Conservation (phyloP, 35 echinoderm and acorn worm genomes). For the Nesometra sesokonis region DNA sequence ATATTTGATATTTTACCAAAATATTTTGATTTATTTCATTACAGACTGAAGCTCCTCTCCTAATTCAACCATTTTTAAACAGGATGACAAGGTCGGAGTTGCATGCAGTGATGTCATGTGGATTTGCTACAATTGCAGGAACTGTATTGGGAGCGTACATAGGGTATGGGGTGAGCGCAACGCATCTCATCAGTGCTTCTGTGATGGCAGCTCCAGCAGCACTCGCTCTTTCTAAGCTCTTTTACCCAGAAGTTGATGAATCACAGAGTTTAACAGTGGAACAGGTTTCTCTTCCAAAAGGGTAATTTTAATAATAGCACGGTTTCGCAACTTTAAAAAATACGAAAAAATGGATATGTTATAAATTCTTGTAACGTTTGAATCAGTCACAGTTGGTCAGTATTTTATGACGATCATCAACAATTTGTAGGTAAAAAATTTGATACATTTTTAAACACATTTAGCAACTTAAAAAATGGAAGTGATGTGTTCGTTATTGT, state of each 20-base stretch:
- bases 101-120: slow-evolving; percentile 39
- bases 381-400: too few relatives aligned
- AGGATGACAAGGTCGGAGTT: slow-evolving; percentile 38
- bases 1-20: too few relatives aligned
- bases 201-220: slow-evolving; percentile 55
- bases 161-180: slow-evolving; percentile 17
- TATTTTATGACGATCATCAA: too few relatives aligned
- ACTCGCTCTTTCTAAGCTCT: slow-evolving; percentile 33
- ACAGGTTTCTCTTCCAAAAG: not conserved
- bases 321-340: too few relatives aligned
- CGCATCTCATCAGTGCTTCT: slow-evolving; percentile 38
- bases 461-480: too few relatives aligned
- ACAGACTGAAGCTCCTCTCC: slow-evolving; percentile 26
- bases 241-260: slow-evolving; percentile 19
- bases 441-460: too few relatives aligned
- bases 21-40: not conserved
- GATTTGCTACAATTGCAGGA: slow-evolving; percentile 39
- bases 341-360: too few relatives aligned
- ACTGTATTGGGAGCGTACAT: slow-evolving; percentile 34
- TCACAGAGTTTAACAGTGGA: not conserved
- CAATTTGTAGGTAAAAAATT: too few relatives aligned
- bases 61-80: slow-evolving; percentile 26
- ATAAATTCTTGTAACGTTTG: too few relatives aligned
- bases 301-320: not conserved
- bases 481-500: too few relatives aligned